These are phyloP conservation scores for Poliocrania exsul DNA, from an alignment of 2,797 vertebrate genomes.

Conservation along the genomic window DNA sequence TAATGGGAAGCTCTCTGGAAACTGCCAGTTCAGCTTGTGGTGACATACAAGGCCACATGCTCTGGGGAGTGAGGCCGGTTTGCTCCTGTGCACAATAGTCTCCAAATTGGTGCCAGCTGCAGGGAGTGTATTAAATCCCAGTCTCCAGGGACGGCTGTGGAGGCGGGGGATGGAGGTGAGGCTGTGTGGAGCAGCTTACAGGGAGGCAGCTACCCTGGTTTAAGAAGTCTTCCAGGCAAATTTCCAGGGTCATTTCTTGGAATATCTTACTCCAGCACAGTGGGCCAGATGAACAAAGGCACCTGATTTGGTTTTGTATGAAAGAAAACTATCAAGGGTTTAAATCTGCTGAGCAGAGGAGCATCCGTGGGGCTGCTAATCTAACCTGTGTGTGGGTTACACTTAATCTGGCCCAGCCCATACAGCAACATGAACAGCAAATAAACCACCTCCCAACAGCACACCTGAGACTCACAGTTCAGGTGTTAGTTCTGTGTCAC, in stretches of 20 bases:
- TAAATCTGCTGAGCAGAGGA: background rate
- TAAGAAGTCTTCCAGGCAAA: background rate
- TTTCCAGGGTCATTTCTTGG: background rate
- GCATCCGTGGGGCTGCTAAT: background rate
- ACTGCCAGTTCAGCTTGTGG: background rate
- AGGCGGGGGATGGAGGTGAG: background rate
- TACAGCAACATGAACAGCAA: background rate
- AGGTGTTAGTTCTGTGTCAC: background rate
- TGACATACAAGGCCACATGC: background rate
- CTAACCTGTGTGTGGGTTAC: no score
- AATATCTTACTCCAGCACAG: background rate
- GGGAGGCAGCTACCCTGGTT: fast-evolving
- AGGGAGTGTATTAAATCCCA: background rate
- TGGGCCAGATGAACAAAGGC: background rate
- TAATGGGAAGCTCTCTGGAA: background rate
- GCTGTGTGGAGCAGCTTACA: fast-evolving
- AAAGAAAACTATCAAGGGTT: background rate
- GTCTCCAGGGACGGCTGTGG: background rate
- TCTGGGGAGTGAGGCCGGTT: background rate
- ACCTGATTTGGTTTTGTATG: background rate
- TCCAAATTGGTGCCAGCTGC: background rate
- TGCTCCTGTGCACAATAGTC: background rate
- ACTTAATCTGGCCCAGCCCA: background rate
- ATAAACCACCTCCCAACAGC: background rate
- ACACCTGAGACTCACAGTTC: background rate